phyloP scores from a whole-genome alignment of 2,888 invertebrate genomes.

The Sinodicranocentrus sp. region DNA sequence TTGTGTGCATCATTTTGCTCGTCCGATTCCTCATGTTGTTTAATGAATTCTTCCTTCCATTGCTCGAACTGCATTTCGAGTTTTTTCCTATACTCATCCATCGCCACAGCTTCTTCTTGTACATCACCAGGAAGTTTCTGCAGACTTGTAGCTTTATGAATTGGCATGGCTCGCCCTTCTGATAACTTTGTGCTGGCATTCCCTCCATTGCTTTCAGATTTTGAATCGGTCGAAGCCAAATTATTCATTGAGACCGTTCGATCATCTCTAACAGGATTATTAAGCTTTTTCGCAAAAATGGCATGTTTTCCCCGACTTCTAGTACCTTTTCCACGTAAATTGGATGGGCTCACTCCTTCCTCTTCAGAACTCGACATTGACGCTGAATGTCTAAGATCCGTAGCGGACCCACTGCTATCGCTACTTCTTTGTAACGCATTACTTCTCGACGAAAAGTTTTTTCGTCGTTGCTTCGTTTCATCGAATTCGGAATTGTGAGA shows the following conservation, averaged over 20 bases:
- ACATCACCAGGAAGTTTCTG: conserved; percentile 81
- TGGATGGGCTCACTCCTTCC: background rate
- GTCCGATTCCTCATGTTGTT: conserved; percentile 32
- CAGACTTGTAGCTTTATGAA: conserved; percentile 77
- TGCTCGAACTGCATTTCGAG: conserved; percentile 75
- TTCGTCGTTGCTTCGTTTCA: conserved; percentile 69
- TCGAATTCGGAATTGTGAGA: conserved; percentile 75
- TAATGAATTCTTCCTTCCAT: conserved; percentile 74
- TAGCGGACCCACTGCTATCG: conserved; percentile 59
- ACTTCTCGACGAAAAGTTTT: conserved; percentile 55
- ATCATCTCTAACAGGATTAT: conserved; percentile 24
- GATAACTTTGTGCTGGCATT: background rate
- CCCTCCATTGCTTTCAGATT: background rate
- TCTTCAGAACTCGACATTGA: conserved; percentile 70
- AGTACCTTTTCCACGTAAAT: no score
- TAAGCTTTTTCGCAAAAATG: no score
- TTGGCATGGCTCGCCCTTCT: conserved; percentile 1
- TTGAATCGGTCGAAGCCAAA: conserved; percentile 20
- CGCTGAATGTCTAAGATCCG: conserved; percentile 59
- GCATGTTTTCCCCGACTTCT: no score
- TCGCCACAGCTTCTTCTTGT: conserved; percentile 58
- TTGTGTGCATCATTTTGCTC: background rate
- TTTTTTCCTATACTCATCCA: conserved; percentile 65
- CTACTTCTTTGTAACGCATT: conserved; percentile 31
- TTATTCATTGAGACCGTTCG: conserved; percentile 57